Conservation (phyloP, 2,113 vertebrate genomes). For the Atherinomorus stipes region DNA sequence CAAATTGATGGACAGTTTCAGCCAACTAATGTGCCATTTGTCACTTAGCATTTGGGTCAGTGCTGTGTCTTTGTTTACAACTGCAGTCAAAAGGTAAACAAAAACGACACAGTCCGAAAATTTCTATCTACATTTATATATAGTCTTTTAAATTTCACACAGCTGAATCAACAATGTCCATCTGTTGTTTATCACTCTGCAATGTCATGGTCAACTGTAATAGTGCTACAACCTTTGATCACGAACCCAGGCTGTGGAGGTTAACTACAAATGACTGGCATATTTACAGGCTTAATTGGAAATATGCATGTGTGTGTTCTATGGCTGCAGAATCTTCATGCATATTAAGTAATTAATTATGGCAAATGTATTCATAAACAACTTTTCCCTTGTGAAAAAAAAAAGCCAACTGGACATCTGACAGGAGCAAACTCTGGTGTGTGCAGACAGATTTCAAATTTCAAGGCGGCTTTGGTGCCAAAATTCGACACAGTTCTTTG, state of each 20-base stretch:
- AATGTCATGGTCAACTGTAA: conserved; percentile 20
- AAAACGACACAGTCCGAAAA: too few species aligned
- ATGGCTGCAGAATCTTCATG: conserved; percentile 1
- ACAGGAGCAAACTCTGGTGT: neutral
- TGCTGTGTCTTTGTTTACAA: neutral
- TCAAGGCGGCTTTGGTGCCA: neutral
- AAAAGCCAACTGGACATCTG: conserved; percentile 20
- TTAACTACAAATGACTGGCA: conserved; percentile 51
- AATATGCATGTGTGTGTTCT: conserved; percentile 10
- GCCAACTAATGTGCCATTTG: conserved; percentile 38
- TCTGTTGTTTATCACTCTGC: conserved; percentile 1
- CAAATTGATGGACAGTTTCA: conserved; percentile 44
- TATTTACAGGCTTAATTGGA: conserved; percentile 64
- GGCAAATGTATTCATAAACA: conserved; percentile 3
- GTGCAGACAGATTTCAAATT: conserved; percentile 6
- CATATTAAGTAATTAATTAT: conserved; percentile 43
- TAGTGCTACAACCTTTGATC: conserved; percentile 21
- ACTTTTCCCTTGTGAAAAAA: conserved; percentile 13
- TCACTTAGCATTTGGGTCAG: conserved; percentile 56
- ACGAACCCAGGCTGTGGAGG: conserved; percentile 45
- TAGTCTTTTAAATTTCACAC: too few species aligned
- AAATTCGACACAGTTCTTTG: conserved; percentile 35
- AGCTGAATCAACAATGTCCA: too few species aligned
- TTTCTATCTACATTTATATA: too few species aligned
- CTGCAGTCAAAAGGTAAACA: conserved; percentile 27